Base-by-base conservation (phyloP, 1,140 invertebrate species). In the Neocloeon triangulifer region DNA sequence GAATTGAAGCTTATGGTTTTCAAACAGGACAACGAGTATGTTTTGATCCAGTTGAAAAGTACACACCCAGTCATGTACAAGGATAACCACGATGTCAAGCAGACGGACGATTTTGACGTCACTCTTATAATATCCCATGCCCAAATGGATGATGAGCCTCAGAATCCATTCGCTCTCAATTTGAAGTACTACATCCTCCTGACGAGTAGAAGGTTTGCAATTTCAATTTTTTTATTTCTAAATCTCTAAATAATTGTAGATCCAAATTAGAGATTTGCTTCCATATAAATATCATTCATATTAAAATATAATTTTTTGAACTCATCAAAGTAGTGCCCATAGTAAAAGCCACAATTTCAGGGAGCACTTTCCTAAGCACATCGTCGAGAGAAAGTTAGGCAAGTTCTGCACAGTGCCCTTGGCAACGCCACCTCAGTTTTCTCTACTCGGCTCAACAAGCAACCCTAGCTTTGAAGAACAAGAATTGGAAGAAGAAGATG, bases 171-270 rank as follows among this genome's bases (percentile, higher is more conserved):
- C 8, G 52, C 55, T n/a, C 58, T 80, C 3, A 57, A 56, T 30
- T 53, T 81, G 0, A 73, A 74, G 41, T 80, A 68, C 46, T 80
- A 73, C 46, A 54, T 80, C 3, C 62, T 82, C 33, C 49, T 81
- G 4, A 79, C 73, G 0, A 69, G 67, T 37, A 52, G 62, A 39
- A 52, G 61, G 58, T 61, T 45, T 37, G 26, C 30, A 16, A n/a
- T n/a, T n/a, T 28, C 30, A 4, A 25, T 30, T 37, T 18, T n/a
- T n/a, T n/a, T n/a, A n/a, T n/a, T n/a, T n/a, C n/a, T n/a, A n/a
- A n/a, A n/a, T n/a, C n/a, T n/a, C n/a, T n/a, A n/a, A n/a, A n/a
- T n/a, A n/a, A n/a, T n/a, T n/a, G n/a, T n/a, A n/a, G n/a, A n/a
- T n/a, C n/a, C n/a, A n/a, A n/a, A n/a, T n/a, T n/a, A n/a, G n/a